Base-by-base conservation (phyloP, 2,888 invertebrate genomes). In the Rhopalosiphum nymphaeae region DNA sequence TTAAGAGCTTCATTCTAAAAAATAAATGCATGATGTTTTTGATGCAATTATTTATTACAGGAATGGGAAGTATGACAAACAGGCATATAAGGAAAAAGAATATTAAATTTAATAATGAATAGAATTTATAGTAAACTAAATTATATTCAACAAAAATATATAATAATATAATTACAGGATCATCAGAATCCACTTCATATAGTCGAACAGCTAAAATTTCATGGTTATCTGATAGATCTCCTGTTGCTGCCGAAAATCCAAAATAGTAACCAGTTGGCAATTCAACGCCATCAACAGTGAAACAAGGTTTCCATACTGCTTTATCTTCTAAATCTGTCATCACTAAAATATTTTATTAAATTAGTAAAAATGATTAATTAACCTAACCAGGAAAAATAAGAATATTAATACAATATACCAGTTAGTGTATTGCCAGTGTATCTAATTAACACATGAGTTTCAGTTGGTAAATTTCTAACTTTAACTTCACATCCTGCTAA, bases 401-500 rank as follows among this genome's bases (percentile, higher is more conserved):
- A 86, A 42, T 36, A 44, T 90, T 2, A 42, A 85, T 85, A 29
- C 53, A 90, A 92, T 56, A 95, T 96, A 98, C 98, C 98, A 95
- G 98, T 98, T 42, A 99, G 96, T 2, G 97, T 97, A 96, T 99
- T 98, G 95, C 98, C 98, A 96, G 98, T 98, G 96, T 99, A 99
- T 95, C 98, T 97, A 94, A 99, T 97, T 87, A 98, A 97, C 88
- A 99, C 95, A 95, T 98, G 98, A 0, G 99, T 98, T 95, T 99
- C 99, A 95, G 98, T 97, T 94, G 98, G 98, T 92, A 97, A 96
- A 96, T 99, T 99, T 93, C 99, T 97, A 96, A 99, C 98, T 96
- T 99, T 98, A 21, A 98, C 98, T 96, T 99, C 99, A 96, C 99
- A 99, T 53, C 99, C 99, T 36, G 99, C 98, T 29, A 99, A 96